Conservation (phyloP, 2,113 vertebrate genomes). For the Pogonocichla stellata region DNA sequence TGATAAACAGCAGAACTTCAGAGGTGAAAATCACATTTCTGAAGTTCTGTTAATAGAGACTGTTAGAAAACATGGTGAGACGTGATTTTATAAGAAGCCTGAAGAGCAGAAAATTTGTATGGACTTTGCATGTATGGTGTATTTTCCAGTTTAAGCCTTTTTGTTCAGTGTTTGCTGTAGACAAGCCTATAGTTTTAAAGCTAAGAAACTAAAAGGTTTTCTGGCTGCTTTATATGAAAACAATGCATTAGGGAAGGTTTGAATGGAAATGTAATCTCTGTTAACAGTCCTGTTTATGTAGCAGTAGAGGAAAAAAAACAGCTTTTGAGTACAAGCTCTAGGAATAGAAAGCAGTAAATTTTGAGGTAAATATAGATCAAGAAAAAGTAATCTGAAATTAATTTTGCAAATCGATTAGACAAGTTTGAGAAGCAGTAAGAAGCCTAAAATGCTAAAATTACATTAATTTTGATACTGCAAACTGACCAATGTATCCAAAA, state of each 20-base stretch:
- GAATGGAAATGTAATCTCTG: not conserved
- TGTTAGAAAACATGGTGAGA: not conserved
- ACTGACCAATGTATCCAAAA: not conserved
- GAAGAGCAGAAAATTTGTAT: not conserved
- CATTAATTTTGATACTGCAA: not conserved
- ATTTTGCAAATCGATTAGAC: not conserved
- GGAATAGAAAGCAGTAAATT: slow-evolving; percentile 38
- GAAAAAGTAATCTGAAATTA: not conserved
- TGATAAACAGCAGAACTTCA: not conserved
- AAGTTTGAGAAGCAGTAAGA: not conserved
- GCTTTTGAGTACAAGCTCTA: not conserved
- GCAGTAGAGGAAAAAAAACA: not conserved
- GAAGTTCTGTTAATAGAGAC: not conserved
- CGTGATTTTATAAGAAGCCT: not conserved
- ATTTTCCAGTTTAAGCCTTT: not conserved
- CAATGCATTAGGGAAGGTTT: not conserved
- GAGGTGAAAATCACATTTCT: not conserved
- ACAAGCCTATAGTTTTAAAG: not conserved
- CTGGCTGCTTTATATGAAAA: not conserved
- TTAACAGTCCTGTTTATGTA: not conserved
- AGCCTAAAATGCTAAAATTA: not conserved
- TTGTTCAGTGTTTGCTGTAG: not conserved
- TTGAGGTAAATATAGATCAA: not conserved
- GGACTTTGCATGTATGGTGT: not conserved
- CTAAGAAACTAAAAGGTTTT: not conserved